phyloP scores from a whole-genome alignment of 2,888 invertebrate genomes.

The Drosophila anomelani region DNA sequence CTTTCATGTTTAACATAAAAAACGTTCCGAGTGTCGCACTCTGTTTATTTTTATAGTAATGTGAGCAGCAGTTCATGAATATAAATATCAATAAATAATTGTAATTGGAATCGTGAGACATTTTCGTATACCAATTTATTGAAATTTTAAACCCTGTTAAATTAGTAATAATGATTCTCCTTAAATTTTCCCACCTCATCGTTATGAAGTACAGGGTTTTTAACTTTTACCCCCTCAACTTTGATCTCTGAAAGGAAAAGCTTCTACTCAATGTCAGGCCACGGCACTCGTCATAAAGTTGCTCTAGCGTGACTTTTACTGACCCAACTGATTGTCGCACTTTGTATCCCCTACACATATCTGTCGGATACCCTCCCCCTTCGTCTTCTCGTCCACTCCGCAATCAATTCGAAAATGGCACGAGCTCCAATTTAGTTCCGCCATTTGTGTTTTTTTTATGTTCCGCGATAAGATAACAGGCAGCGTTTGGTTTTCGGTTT shows the following conservation, averaged over 20 bases:
- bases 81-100: neutral
- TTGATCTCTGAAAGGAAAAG: slow-evolving; percentile 17
- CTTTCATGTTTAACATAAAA: slow-evolving; percentile 12
- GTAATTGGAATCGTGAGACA: neutral
- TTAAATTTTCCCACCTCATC: neutral
- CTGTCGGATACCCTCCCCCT: slow-evolving; percentile 5
- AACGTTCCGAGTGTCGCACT: slow-evolving; percentile 14
- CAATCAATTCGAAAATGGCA: slow-evolving; percentile 47
- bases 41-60: slow-evolving; percentile 12
- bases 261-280: slow-evolving; percentile 29
- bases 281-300: slow-evolving; percentile 13
- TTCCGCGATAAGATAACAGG: slow-evolving; percentile 43
- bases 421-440: slow-evolving; percentile 52
- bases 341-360: slow-evolving; percentile 28
- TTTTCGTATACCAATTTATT: neutral
- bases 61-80: neutral
- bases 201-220: neutral
- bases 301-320: slow-evolving; percentile 38
- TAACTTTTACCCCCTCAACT: slow-evolving; percentile 7
- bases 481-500: slow-evolving; percentile 24
- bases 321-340: slow-evolving; percentile 28
- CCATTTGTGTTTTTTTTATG: slow-evolving; percentile 48
- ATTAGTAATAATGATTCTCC: neutral
- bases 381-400: neutral
- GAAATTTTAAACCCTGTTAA: neutral